A percentile compares a stretch with the other conserved stretches of the same genome.
phyloP scores from a whole-genome alignment of 92 coral and sea anemone genomes.

The Micromussa lordhowensis region DNA sequence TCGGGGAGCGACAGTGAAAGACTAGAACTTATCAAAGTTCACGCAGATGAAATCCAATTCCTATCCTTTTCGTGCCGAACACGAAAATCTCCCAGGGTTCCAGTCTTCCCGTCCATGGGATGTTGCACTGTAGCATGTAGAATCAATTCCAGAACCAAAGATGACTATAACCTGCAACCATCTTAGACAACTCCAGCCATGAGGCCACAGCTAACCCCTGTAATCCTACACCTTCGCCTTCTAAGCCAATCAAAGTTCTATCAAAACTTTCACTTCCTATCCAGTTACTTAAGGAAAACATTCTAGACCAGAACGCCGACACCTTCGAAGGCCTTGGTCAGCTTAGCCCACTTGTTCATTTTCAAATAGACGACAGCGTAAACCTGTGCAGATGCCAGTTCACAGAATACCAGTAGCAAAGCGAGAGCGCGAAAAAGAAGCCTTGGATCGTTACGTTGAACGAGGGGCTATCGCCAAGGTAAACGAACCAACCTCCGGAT shows the following conservation, averaged over 20 bases:
- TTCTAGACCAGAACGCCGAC: conserved; percentile 17
- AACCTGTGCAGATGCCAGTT: conserved; percentile 29
- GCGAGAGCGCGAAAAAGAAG: no score
- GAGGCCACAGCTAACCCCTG: conserved; percentile 28
- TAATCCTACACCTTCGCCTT: conserved; percentile 36
- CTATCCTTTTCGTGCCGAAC: conserved; percentile 19
- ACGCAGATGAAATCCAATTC: conserved; percentile 60
- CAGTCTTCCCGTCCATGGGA: neutral
- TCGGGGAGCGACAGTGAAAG: conserved; percentile 63
- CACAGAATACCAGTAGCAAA: no score
- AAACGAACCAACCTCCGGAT: conserved; percentile 56
- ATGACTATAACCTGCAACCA: conserved; percentile 19
- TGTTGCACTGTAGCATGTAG: neutral
- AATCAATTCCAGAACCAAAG: neutral
- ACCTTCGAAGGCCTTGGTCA: conserved; percentile 46
- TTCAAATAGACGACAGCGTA: conserved; percentile 40
- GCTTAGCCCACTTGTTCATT: conserved; percentile 56
- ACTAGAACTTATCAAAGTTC: conserved; percentile 49
- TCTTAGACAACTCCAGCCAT: conserved; percentile 48
- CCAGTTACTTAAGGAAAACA: conserved; percentile 21
- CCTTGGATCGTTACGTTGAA: no score
- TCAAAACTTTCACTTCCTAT: conserved; percentile 9
- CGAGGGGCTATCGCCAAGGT: conserved; percentile 34
- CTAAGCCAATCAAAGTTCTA: conserved; percentile 3
- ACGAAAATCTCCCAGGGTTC: neutral